These are phyloP conservation scores for Altica lythri DNA, from an alignment of 2,888 invertebrate genomes.

Conservation along the genomic window DNA sequence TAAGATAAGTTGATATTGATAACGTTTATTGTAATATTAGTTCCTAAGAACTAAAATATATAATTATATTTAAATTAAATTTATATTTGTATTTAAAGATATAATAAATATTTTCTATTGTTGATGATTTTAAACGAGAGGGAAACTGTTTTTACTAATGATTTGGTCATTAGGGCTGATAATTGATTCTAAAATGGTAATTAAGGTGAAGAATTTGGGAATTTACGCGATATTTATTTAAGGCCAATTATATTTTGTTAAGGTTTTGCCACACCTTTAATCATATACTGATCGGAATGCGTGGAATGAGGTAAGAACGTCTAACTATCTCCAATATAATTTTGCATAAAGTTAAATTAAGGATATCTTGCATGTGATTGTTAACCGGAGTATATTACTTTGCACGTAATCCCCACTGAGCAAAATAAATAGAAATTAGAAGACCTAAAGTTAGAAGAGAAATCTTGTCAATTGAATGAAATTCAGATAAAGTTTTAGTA, in stretches of 20 bases:
- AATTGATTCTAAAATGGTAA: neutral
- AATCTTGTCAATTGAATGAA: conserved; percentile 9
- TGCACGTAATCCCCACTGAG: conserved; percentile 4
- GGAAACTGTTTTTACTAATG: too few species aligned
- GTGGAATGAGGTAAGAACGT: conserved; percentile 49
- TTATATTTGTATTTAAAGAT: too few species aligned
- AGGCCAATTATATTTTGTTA: conserved; percentile 28
- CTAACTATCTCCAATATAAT: conserved; percentile 23
- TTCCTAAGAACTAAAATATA: too few species aligned
- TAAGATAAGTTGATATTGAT: too few species aligned
- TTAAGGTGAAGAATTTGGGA: conserved; percentile 8
- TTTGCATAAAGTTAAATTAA: conserved; percentile 17
- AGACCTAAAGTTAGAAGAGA: conserved; percentile 7
- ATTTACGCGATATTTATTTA: conserved; percentile 14
- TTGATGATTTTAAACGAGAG: too few species aligned
- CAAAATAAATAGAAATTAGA: conserved; percentile 14
- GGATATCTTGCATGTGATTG: conserved; percentile 7
- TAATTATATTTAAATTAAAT: too few species aligned
- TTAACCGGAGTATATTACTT: neutral
- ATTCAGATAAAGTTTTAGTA: conserved; percentile 3
- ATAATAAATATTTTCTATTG: too few species aligned
- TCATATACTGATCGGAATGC: conserved; percentile 50
- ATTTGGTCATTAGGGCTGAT: too few species aligned
- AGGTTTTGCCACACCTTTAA: conserved; percentile 52
- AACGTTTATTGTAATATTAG: too few species aligned